These are phyloP conservation scores for Drosophila rufa DNA, from an alignment of 1,140 invertebrate genomes.

Conservation along the genomic window DNA sequence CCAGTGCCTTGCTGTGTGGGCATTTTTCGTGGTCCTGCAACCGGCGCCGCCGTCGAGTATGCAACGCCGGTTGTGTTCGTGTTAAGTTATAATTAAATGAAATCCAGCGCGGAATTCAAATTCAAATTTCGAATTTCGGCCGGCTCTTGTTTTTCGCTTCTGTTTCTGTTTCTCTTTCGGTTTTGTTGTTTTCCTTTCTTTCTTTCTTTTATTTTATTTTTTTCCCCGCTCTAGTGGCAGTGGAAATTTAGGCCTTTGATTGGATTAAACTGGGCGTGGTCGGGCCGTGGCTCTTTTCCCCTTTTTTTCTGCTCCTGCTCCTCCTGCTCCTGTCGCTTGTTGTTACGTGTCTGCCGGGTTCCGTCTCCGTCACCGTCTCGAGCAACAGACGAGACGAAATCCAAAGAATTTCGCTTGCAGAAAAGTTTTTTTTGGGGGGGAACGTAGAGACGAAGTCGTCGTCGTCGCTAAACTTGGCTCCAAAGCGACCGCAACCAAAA, in stretches of 20 bases:
- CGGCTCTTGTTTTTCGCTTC: constrained; percentile 2
- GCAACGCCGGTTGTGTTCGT: constrained; percentile 71
- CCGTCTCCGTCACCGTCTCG: constrained; percentile 3
- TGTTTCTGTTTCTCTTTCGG: not conserved
- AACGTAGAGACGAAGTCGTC: not conserved
- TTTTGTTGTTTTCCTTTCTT: constrained; percentile 12
- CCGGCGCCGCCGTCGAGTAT: constrained; percentile 65
- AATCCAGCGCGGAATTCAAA: constrained; percentile 62
- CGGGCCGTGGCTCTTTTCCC: not conserved
- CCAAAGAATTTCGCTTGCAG: constrained; percentile 19
- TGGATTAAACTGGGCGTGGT: constrained; percentile 69
- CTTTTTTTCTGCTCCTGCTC: not conserved
- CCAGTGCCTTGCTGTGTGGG: constrained; percentile 13
- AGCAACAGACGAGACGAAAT: constrained; percentile 39
- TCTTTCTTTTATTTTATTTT: not conserved
- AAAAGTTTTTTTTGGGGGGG: constrained; percentile 11
- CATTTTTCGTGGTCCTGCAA: constrained; percentile 57
- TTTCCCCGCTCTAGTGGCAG: not conserved
- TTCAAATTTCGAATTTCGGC: constrained; percentile 47
- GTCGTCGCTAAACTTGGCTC: constrained; percentile 23
- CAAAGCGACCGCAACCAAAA: constrained; percentile 43
- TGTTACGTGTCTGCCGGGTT: constrained; percentile 27
- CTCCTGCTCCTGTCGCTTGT: not conserved
- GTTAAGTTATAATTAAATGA: constrained; percentile 81
- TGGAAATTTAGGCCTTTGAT: constrained; percentile 46